Evolutionary conservation across 1,140 invertebrate species (phyloP).

Genomic region (Notospermus geniculatus): DNA sequence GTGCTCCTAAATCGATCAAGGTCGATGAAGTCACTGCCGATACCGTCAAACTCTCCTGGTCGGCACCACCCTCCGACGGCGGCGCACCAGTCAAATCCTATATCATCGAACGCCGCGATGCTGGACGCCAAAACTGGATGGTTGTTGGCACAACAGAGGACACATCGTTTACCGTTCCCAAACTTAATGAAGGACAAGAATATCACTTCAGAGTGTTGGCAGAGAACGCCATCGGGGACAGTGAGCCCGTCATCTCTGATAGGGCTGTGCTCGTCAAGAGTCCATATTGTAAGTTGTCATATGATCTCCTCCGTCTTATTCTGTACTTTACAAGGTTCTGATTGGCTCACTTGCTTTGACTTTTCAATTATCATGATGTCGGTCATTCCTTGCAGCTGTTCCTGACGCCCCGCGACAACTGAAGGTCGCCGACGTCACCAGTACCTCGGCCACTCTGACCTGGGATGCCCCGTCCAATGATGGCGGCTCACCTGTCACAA

Average conservation of each 20-base stretch:
- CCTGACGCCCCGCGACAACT: slow-evolving; percentile 57
- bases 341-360: no score
- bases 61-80: slow-evolving; percentile 29
- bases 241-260: slow-evolving; percentile 56
- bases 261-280: slow-evolving; percentile 14
- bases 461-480: slow-evolving; percentile 54
- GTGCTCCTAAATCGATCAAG: slow-evolving; percentile 61
- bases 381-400: slow-evolving; percentile 20
- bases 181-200: slow-evolving; percentile 75
- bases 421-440: slow-evolving; percentile 55
- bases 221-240: slow-evolving; percentile 76
- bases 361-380: no score
- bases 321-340: no score
- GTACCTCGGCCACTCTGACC: slow-evolving; percentile 76
- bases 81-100: slow-evolving; percentile 43
- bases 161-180: slow-evolving; percentile 76
- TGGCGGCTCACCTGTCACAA: slow-evolving; percentile 56
- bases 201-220: slow-evolving; percentile 94
- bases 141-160: slow-evolving; percentile 62
- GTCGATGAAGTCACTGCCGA: slow-evolving; percentile 88
- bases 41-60: slow-evolving; percentile 69
- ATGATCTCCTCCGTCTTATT: no score
- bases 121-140: slow-evolving; percentile 81
- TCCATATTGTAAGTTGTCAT: slow-evolving; percentile 15
- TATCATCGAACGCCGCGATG: slow-evolving; percentile 51